phyloP scores from a whole-genome alignment of 2,113 vertebrate species.

The Nicator chloris region DNA sequence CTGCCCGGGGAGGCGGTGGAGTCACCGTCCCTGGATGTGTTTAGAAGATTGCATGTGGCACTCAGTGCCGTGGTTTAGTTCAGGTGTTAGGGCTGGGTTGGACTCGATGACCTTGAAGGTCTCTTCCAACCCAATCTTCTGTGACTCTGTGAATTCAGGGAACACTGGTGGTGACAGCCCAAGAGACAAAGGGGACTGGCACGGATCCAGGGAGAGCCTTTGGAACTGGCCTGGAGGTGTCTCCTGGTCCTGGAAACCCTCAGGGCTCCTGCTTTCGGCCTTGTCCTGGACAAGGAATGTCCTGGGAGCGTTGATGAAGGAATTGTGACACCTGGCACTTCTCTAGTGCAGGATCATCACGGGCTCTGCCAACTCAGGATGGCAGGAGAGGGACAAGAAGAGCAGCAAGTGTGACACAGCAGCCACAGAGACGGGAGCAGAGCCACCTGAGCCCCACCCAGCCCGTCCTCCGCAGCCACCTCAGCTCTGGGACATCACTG shows the following conservation, averaged over 20 bases:
- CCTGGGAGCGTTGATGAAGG: not conserved
- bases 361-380: not conserved
- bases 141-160: no score
- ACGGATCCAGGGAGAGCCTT: rapidly evolving
- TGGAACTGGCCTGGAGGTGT: not conserved
- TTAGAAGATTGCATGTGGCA: no score
- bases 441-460: not conserved
- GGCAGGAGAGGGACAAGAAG: not conserved
- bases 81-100: no score
- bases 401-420: not conserved
- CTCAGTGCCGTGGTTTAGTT: no score
- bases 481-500: not conserved
- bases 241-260: not conserved
- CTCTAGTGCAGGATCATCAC: not conserved
- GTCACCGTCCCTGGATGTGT: no score
- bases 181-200: not conserved
- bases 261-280: not conserved
- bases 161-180: not conserved
- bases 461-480: not conserved
- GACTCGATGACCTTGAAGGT: no score
- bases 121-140: no score
- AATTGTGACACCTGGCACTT: not conserved
- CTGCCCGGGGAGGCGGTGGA: no score
- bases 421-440: rapidly evolving
- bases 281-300: not conserved